A percentile compares a stretch with the other conserved stretches of the same genome.
These are phyloP conservation scores for Cryptus viduatorius DNA, from an alignment of 2,888 invertebrate genomes.

Conservation along the genomic window DNA sequence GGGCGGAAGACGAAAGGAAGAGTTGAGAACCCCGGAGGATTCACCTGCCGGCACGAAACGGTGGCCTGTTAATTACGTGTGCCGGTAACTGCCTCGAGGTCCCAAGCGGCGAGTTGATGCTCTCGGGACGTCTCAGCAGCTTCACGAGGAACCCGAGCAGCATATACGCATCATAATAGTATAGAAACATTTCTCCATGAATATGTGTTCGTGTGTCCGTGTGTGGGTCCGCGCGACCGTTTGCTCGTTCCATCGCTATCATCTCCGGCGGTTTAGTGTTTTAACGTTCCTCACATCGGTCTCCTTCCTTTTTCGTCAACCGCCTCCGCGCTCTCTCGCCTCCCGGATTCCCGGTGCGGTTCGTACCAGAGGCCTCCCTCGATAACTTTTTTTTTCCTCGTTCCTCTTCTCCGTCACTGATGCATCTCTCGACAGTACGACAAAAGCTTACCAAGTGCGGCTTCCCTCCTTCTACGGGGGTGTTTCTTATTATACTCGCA, in stretches of 20 bases:
- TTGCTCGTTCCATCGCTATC: constrained; percentile 51
- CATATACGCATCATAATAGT: background rate
- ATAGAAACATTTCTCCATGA: constrained; percentile 12
- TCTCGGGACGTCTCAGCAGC: constrained; percentile 55
- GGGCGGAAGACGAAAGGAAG: background rate
- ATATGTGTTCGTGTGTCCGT: constrained; percentile 22
- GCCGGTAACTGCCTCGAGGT: constrained; percentile 65
- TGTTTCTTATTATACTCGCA: constrained; percentile 21
- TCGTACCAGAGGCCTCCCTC: constrained; percentile 52
- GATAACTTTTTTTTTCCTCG: constrained; percentile 65
- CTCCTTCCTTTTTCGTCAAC: constrained; percentile 67
- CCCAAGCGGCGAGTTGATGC: constrained; percentile 57
- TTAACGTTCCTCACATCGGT: constrained; percentile 50
- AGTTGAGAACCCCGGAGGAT: constrained; percentile 67
- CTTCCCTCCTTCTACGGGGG: constrained; percentile 64
- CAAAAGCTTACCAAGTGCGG: constrained; percentile 25
- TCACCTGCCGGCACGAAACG: constrained; percentile 75
- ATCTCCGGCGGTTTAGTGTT: constrained; percentile 57
- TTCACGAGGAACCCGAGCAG: constrained; percentile 32
- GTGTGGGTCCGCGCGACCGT: constrained; percentile 43
- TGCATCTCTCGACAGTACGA: constrained; percentile 47
- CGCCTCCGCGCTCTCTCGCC: constrained; percentile 56
- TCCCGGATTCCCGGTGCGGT: constrained; percentile 46
- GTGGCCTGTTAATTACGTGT: constrained; percentile 78
- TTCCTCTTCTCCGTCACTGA: constrained; percentile 52